Evolutionary conservation across 2,113 vertebrate genomes (phyloP), one percentile per base, ranked within the genome.

Genomic region (Engraulis encrasicolus): DNA sequence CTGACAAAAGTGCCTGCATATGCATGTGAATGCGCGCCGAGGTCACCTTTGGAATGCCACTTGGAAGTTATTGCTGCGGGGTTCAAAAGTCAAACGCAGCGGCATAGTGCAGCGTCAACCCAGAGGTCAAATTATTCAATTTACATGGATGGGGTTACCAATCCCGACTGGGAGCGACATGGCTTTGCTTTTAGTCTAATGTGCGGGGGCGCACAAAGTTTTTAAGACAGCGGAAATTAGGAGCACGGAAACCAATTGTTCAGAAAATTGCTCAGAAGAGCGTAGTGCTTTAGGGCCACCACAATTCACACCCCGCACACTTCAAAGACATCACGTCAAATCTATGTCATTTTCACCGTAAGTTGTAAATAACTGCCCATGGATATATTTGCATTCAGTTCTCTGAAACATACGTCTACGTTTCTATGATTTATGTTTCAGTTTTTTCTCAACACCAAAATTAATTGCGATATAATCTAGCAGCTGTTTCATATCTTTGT

Each of bases 141-240:
- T 91, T 92, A 93, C 91, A 90, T 89, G 84, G 71, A 82, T n/a
- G 81, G 85, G 89, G 90, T 89, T 88, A 83, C 86, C 77, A 85
- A 90, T 90, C 90, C n/a, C 87, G 85, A 88, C 87, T 91, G 78
- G 87, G 86, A 91, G 89, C 93, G 94, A 95, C 94, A 95, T n/a
- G 90, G 84, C 9, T 94, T 95, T 93, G 94, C 94, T 95, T 95
- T 95, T 94, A 95, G 91, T 78, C 84, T 93, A 94, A 95, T 95
- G 91, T 88, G n/a, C n/a, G 89, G 86, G 52, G 48, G 34, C 40
- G 86, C 45, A 79, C 84, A 87, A 92, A 85, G 88, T 89, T 78
- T n/a, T 81, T 85, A 19, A 81, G 84, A 61, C 58, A 49, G 1
- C 15, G 83, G 83, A 86, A 34, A 19, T 81, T 77, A 82, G 48